Conservation (phyloP, 2,113 vertebrate genomes). For the Psittacula cyanocephala region DNA sequence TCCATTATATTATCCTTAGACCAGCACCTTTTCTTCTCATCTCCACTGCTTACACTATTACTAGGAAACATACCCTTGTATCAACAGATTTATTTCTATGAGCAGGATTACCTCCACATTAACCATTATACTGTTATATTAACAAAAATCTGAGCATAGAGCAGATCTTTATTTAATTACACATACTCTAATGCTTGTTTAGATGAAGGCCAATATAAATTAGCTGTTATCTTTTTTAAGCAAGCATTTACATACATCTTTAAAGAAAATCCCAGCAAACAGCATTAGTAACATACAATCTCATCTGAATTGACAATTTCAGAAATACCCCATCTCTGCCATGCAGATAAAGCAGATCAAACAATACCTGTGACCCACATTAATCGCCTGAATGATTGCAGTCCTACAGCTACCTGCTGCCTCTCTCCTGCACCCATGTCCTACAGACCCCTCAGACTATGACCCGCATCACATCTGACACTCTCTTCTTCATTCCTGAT, state of each 20-base stretch:
- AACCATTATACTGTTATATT: background rate
- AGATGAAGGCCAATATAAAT: background rate
- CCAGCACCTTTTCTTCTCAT: background rate
- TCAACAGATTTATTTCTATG: background rate
- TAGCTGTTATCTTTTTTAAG: background rate
- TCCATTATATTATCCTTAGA: background rate
- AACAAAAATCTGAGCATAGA: background rate
- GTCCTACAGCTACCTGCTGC: background rate
- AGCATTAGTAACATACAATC: background rate
- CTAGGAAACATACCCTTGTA: background rate
- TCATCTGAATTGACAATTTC: background rate
- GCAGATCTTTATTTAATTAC: background rate
- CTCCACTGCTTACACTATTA: background rate
- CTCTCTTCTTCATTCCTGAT: background rate
- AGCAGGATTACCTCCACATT: background rate
- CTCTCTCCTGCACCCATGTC: background rate
- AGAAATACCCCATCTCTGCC: background rate
- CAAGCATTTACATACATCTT: background rate
- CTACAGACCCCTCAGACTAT: background rate
- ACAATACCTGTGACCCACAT: background rate
- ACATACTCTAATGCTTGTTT: background rate
- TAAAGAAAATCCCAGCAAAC: background rate
- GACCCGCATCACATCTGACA: background rate
- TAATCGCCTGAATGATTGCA: background rate
- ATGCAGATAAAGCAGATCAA: background rate